These are phyloP conservation scores for Lumbricus terrestris DNA, from an alignment of 2,888 invertebrate genomes.

Conservation along the genomic window DNA sequence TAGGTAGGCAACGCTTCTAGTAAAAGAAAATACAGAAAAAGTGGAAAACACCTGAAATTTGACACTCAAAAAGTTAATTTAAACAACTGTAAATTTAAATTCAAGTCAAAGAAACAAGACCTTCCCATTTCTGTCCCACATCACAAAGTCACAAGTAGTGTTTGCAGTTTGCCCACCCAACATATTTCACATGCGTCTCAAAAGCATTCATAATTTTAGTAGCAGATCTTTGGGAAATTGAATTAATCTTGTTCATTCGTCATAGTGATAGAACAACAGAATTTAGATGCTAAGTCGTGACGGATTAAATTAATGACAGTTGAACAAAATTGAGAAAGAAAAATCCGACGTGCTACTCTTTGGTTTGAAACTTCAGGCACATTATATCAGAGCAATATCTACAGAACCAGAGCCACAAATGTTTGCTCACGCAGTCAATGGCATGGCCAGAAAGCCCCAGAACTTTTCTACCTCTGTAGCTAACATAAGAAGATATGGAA, in stretches of 20 bases:
- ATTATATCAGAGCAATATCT: too few species aligned
- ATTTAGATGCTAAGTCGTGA: background rate
- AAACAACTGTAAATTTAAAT: background rate
- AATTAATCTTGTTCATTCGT: background rate
- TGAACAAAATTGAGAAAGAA: background rate
- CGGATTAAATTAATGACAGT: background rate
- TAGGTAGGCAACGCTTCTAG: background rate
- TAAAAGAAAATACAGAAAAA: background rate
- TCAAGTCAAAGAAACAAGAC: background rate
- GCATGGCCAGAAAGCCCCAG: too few species aligned
- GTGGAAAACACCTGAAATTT: background rate
- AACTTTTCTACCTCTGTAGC: too few species aligned
- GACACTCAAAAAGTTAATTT: background rate
- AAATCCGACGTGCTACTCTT: too few species aligned
- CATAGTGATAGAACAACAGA: background rate
- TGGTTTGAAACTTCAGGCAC: too few species aligned
- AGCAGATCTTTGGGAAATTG: background rate
- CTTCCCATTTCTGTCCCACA: background rate
- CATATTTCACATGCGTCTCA: background rate
- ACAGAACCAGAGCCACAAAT: too few species aligned
- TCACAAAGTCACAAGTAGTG: background rate
- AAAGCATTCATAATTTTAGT: background rate
- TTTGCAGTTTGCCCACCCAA: background rate
- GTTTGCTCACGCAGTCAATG: too few species aligned
- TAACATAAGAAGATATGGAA: too few species aligned